Conservation (phyloP, 2,797 vertebrate genomes). For the Pachyuromys duprasi region DNA sequence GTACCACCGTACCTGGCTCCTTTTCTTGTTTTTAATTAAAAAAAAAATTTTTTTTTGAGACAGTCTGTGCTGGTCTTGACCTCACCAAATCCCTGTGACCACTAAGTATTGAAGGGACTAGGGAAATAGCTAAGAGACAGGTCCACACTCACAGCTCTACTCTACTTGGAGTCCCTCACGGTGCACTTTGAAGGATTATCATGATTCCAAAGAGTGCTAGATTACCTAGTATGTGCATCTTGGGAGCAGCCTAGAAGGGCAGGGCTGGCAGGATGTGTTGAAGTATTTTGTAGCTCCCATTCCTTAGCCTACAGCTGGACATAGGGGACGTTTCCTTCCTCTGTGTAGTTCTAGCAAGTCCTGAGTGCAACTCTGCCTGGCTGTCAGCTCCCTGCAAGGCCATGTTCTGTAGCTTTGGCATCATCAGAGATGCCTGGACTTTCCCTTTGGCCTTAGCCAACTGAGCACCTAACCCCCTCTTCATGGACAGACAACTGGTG, state of each 20-base stretch:
- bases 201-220: background rate
- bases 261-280: background rate
- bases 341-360: background rate
- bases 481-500: background rate
- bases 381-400: slow-evolving; percentile 9
- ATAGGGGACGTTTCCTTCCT: background rate
- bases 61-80: background rate
- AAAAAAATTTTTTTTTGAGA: too few relatives aligned
- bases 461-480: slow-evolving; percentile 35
- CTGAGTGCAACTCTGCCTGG: background rate
- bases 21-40: background rate
- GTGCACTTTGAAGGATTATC: background rate
- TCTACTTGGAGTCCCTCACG: background rate
- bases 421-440: slow-evolving; percentile 65
- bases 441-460: slow-evolving; percentile 70
- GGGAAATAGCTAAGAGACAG: background rate
- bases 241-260: background rate
- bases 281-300: background rate
- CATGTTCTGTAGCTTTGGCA: background rate
- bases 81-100: background rate
- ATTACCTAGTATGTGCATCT: background rate
- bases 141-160: background rate
- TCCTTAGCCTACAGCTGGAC: background rate
- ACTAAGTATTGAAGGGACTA: background rate
- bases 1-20: too few relatives aligned